A percentile compares a stretch with the other conserved stretches of the same genome.
phyloP scores from a whole-genome alignment of 2,113 vertebrate genomes.

The Toxotes chatareus region DNA sequence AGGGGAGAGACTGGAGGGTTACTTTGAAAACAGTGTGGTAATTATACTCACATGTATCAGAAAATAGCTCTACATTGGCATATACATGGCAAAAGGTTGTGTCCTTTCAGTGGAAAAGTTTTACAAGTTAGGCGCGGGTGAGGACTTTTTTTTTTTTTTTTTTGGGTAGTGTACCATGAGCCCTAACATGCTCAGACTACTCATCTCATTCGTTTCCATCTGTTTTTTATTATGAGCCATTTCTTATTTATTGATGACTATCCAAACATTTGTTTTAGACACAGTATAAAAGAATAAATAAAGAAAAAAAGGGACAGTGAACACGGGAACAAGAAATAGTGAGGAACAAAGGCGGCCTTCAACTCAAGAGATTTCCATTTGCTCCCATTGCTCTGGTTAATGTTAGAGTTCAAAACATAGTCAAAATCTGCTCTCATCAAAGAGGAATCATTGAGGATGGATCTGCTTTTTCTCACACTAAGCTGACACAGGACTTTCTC shows the following conservation, averaged over 20 bases:
- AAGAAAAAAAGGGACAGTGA: slow-evolving; percentile 4
- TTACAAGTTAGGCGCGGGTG: neutral
- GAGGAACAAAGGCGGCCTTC: neutral
- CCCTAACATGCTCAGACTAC: neutral
- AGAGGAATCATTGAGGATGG: slow-evolving; percentile 59
- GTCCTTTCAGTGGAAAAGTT: neutral
- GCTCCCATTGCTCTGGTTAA: slow-evolving; percentile 55
- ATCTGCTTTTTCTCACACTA: slow-evolving; percentile 72
- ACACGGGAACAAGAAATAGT: neutral
- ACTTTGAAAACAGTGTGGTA: slow-evolving; percentile 58
- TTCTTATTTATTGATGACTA: slow-evolving; percentile 22
- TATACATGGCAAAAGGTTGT: neutral
- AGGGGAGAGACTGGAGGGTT: neutral
- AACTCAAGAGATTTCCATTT: slow-evolving; percentile 42
- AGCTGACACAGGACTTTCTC: slow-evolving; percentile 51
- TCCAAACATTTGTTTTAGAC: slow-evolving; percentile 3
- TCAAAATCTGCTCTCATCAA: slow-evolving; percentile 60
- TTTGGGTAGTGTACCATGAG: neutral
- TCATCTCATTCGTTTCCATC: slow-evolving; percentile 10
- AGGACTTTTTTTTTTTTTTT: neutral
- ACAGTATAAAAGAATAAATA: slow-evolving; percentile 7
- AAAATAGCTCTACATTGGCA: neutral
- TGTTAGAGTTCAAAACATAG: slow-evolving; percentile 45
- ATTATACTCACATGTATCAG: slow-evolving; percentile 22
- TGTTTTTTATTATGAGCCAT: slow-evolving; percentile 21